Evolutionary conservation across 2,888 invertebrate genomes (phyloP).

Genomic region (Drosophila mimetica): DNA sequence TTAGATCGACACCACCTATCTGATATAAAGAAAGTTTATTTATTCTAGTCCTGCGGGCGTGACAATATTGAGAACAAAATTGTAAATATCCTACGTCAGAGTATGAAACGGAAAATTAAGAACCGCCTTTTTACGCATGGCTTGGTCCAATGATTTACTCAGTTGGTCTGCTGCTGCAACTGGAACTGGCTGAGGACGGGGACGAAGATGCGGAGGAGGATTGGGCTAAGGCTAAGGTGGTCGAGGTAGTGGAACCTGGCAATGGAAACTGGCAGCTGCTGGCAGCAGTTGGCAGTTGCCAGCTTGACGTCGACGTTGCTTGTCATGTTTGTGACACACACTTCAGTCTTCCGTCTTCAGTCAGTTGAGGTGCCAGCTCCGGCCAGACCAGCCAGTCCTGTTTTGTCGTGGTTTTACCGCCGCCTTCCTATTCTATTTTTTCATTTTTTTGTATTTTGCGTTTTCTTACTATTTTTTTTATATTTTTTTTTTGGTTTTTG

Average conservation of each 20-base stretch:
- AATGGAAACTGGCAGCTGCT: slow-evolving; percentile 38
- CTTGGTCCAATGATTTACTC: slow-evolving; percentile 73
- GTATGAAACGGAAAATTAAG: slow-evolving; percentile 12
- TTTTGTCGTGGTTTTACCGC: slow-evolving; percentile 31
- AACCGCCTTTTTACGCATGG: slow-evolving; percentile 51
- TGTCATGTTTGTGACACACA: slow-evolving; percentile 80
- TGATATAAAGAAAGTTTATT: no score
- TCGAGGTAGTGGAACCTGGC: slow-evolving; percentile 7
- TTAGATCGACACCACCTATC: no score
- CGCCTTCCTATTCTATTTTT: slow-evolving; percentile 14
- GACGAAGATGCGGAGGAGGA: slow-evolving; percentile 1
- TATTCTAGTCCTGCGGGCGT: no score
- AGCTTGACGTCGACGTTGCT: slow-evolving; percentile 67
- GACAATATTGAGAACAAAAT: neutral
- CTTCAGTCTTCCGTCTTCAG: slow-evolving; percentile 63
- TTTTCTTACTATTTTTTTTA: slow-evolving; percentile 10
- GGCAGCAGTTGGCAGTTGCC: slow-evolving; percentile 56
- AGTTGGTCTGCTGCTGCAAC: slow-evolving; percentile 33
- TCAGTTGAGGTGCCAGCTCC: slow-evolving; percentile 41
- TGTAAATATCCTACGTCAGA: neutral
- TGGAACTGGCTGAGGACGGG: slow-evolving; percentile 11
- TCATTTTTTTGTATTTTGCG: slow-evolving; percentile 11
- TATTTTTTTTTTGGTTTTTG: slow-evolving; percentile 31
- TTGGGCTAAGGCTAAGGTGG: slow-evolving; percentile 14
- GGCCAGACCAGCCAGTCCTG: slow-evolving; percentile 29